These are phyloP conservation scores for Apoda limacodes DNA, from an alignment of 2,888 invertebrate species.

Conservation along the genomic window DNA sequence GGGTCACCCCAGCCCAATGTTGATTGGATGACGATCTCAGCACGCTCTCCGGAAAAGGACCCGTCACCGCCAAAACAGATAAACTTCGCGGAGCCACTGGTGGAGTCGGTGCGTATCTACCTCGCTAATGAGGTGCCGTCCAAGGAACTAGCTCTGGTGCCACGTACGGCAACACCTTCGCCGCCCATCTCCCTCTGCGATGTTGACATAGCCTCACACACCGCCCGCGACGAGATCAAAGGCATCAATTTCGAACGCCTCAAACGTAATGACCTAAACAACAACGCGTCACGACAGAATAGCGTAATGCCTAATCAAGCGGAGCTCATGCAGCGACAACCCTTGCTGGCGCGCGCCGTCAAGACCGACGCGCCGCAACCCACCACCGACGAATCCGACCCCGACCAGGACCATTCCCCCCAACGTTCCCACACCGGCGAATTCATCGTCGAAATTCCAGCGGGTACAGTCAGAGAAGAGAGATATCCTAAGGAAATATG, in stretches of 20 bases:
- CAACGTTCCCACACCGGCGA: constrained; percentile 46
- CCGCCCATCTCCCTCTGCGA: constrained; percentile 32
- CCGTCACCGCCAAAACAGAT: constrained; percentile 51
- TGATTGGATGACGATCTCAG: constrained; percentile 68
- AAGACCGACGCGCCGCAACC: constrained; percentile 49
- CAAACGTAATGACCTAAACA: constrained; percentile 63
- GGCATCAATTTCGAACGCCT: constrained; percentile 61
- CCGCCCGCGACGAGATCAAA: constrained; percentile 53
- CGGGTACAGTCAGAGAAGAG: constrained; percentile 78
- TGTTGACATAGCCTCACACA: constrained; percentile 53
- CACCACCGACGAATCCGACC: constrained; percentile 57
- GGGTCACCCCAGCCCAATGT: constrained; percentile 56
- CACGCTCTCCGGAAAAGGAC: constrained; percentile 52
- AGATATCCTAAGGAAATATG: constrained; percentile 87
- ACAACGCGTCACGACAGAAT: constrained; percentile 43
- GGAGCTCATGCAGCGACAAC: constrained; percentile 65
- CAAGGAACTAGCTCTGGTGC: constrained; percentile 43
- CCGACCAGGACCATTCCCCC: constrained; percentile 54
- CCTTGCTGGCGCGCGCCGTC: constrained; percentile 54
- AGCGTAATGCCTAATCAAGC: constrained; percentile 58
- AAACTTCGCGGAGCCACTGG: constrained; percentile 55
- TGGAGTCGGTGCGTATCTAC: constrained; percentile 60
- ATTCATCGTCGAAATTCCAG: constrained; percentile 61
- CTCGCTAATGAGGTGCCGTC: constrained; percentile 51
- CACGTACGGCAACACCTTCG: constrained; percentile 26